Percentiles rank a stretch among this genome's conserved stretches.
Evolutionary conservation across 1,140 invertebrate genomes (phyloP).

Genomic region (Ylistrum balloti): DNA sequence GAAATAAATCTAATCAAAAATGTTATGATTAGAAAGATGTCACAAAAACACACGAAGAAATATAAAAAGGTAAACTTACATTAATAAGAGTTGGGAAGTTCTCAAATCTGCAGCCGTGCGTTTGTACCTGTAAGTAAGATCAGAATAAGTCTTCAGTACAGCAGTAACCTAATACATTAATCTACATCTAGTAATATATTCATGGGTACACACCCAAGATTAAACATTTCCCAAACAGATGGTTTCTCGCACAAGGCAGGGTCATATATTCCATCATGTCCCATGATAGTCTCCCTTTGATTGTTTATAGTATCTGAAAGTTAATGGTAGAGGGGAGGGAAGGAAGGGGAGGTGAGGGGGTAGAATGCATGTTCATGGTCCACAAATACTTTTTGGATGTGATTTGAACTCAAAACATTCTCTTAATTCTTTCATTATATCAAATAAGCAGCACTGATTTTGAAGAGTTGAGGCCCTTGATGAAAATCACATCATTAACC

Average conservation of each 20-base stretch:
- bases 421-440: too few relatives aligned
- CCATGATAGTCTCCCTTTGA: not conserved
- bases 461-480: not conserved
- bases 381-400: not conserved
- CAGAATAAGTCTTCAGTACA: not conserved
- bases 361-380: not conserved
- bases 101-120: not conserved
- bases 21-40: too few relatives aligned
- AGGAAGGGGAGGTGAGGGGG: not conserved
- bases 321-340: too few relatives aligned
- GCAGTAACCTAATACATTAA: not conserved
- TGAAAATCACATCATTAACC: too few relatives aligned
- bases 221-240: not conserved
- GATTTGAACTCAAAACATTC: too few relatives aligned
- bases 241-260: not conserved
- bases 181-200: not conserved
- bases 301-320: not conserved
- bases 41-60: not conserved
- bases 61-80: not conserved
- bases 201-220: not conserved
- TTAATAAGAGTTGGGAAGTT: not conserved
- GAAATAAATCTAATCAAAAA: too few relatives aligned
- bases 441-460: not conserved
- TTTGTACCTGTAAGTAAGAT: not conserved
- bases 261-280: not conserved